phyloP scores from a whole-genome alignment of 2,888 invertebrate genomes.

The Callosobruchus maculatus region DNA sequence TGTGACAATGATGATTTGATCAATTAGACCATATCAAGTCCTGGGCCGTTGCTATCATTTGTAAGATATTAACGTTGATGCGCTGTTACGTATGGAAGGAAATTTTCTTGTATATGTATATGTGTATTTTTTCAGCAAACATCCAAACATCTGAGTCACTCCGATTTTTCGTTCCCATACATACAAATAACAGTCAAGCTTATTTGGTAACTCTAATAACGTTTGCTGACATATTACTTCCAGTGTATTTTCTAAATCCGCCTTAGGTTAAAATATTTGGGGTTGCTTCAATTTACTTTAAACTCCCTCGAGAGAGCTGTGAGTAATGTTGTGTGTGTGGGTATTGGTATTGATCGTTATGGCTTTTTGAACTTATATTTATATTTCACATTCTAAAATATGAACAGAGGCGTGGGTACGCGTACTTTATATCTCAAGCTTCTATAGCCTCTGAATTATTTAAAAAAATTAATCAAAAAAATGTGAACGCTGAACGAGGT shows the following conservation, averaged over 20 bases:
- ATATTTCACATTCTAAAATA: neutral
- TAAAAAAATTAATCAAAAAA: too few relatives aligned
- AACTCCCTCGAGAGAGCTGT: constrained; percentile 32
- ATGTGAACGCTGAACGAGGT: too few relatives aligned
- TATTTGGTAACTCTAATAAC: constrained; percentile 46
- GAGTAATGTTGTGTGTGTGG: constrained; percentile 25
- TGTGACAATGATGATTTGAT: too few relatives aligned
- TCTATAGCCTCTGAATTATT: too few relatives aligned
- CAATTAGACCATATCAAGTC: too few relatives aligned
- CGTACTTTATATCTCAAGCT: too few relatives aligned
- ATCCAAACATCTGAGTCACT: neutral
- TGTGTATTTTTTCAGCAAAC: neutral
- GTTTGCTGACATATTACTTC: constrained; percentile 42
- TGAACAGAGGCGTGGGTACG: neutral
- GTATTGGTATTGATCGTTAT: neutral
- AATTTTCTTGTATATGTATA: too few relatives aligned
- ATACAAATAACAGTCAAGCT: constrained; percentile 15
- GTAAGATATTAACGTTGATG: too few relatives aligned
- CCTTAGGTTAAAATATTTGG: constrained; percentile 46
- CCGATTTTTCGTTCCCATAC: neutral
- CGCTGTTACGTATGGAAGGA: too few relatives aligned
- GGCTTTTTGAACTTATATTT: neutral
- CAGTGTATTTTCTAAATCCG: constrained; percentile 35
- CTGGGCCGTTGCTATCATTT: too few relatives aligned
- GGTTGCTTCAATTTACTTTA: constrained; percentile 43